These are phyloP conservation scores for Astyanax mexicanus DNA, from an alignment of 2,797 vertebrate genomes.

Conservation along the genomic window DNA sequence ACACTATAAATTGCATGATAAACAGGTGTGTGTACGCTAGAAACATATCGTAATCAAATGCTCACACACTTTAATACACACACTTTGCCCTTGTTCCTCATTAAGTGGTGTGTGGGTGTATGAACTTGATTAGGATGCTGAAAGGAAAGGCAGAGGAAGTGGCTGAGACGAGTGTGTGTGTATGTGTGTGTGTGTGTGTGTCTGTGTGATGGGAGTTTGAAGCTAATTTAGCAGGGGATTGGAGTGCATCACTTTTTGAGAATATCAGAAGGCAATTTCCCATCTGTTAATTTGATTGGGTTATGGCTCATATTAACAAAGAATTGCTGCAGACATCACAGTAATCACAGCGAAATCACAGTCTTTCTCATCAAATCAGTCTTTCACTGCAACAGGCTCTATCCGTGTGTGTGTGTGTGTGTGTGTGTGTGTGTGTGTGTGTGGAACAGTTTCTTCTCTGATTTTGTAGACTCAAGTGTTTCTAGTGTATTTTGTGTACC, in stretches of 20 bases:
- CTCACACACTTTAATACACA: background rate
- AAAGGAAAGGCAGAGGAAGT: constrained; percentile 14
- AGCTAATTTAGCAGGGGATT: constrained; percentile 10
- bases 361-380: background rate
- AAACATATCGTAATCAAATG: constrained; percentile 33
- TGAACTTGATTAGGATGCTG: constrained; percentile 21
- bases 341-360: constrained; percentile 2
- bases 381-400: background rate
- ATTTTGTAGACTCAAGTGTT: background rate
- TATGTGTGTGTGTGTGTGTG: constrained; percentile 3
- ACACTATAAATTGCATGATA: background rate
- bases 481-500: background rate
- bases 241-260: background rate
- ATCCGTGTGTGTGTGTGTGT: background rate
- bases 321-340: background rate
- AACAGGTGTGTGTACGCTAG: constrained; percentile 24
- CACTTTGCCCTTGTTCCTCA: constrained; percentile 3
- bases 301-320: constrained; percentile 4
- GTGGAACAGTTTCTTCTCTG: background rate
- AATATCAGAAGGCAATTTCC: constrained; percentile 52
- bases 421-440: background rate
- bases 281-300: constrained; percentile 24
- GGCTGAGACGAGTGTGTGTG: background rate
- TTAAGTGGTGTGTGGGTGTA: constrained; percentile 26
- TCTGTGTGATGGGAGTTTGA: constrained; percentile 10